These are phyloP conservation scores for Encarsia formosa DNA, from an alignment of 2,888 invertebrate genomes.

Conservation along the genomic window DNA sequence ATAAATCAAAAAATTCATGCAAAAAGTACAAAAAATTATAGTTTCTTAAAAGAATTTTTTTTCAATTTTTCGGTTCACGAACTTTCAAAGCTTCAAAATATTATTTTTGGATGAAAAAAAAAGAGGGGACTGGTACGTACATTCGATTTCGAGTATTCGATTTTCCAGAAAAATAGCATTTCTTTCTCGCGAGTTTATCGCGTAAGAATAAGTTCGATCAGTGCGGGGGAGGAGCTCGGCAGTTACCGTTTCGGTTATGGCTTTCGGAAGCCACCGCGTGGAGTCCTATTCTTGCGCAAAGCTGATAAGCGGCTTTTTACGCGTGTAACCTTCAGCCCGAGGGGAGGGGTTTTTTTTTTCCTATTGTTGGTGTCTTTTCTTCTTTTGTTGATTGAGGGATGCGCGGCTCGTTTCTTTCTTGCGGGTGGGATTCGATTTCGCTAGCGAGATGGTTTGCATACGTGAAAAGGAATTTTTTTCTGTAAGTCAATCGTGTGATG, in stretches of 20 bases:
- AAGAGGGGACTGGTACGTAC: slow-evolving; percentile 6
- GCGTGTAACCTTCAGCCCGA: too few species aligned
- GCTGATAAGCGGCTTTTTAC: slow-evolving; percentile 48
- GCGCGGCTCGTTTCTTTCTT: too few species aligned
- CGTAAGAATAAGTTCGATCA: slow-evolving; percentile 49
- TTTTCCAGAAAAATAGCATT: slow-evolving; percentile 47
- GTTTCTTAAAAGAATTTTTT: too few species aligned
- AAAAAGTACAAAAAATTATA: too few species aligned
- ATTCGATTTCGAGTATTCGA: slow-evolving; percentile 49
- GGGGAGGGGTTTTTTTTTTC: too few species aligned
- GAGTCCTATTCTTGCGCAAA: slow-evolving; percentile 53
- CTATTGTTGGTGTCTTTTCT: too few species aligned
- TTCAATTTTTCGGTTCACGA: neutral
- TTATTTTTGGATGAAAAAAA: neutral
- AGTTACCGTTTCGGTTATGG: slow-evolving; percentile 53
- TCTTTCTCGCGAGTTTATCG: slow-evolving; percentile 18
- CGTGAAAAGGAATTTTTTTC: too few species aligned
- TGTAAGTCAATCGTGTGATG: too few species aligned
- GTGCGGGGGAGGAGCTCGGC: slow-evolving; percentile 49
- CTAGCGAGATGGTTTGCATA: too few species aligned
- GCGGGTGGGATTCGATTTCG: too few species aligned
- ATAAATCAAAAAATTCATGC: too few species aligned
- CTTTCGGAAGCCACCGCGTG: slow-evolving; percentile 49
- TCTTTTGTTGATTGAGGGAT: too few species aligned
- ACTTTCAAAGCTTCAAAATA: neutral